Evolutionary conservation across 1,140 invertebrate species (phyloP), one percentile per base, ranked within the genome.

Genomic region (Cylas formicarius): DNA sequence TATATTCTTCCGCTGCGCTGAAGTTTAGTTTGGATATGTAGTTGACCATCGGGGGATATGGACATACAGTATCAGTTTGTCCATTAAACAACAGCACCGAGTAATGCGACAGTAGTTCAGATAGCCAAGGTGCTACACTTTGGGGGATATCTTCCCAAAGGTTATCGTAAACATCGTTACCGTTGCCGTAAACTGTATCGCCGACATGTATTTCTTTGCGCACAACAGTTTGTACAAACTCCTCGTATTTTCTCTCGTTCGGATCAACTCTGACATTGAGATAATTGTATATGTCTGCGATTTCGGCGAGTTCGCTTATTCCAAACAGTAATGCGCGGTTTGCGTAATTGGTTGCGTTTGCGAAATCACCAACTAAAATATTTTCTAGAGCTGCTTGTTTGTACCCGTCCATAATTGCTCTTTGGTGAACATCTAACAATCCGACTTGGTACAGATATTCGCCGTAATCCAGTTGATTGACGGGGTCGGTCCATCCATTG

Each of bases 61-160:
- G 80, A 4, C 86, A 79, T 39, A 90, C 86, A 29, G 91, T 80
- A 62, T 92, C 88, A 33, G 90, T 65, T 60, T 90, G 86, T 4
- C 87, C 87, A 60, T 81, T 89, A 62, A 87, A 90, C 48, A 82
- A 71, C 17, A 85, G 52, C 3, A 83, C 73, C 62, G 71, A 69
- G 58, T 86, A 87, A 45, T 78, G 55, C 32, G 58, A 77, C 52
- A 70, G 76, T 1, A 94, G 65, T 39, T 82, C 77, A 6, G 74
- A 68, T 32, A 94, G 67, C 74, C 80, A 81, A 1, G 77, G 77
- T 20, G 84, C 82, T 16, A 89, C 76, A 0, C 82, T 85, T 53
- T 88, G 73, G 78, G 90, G 86, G 0, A 94, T 72, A 69, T 95
- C 90, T 16, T 71, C 61, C 31, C 79, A 75, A 2, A 94, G 61